These are phyloP conservation scores for Coelinius sp. DNA, from an alignment of 2,888 invertebrate species.

Conservation along the genomic window DNA sequence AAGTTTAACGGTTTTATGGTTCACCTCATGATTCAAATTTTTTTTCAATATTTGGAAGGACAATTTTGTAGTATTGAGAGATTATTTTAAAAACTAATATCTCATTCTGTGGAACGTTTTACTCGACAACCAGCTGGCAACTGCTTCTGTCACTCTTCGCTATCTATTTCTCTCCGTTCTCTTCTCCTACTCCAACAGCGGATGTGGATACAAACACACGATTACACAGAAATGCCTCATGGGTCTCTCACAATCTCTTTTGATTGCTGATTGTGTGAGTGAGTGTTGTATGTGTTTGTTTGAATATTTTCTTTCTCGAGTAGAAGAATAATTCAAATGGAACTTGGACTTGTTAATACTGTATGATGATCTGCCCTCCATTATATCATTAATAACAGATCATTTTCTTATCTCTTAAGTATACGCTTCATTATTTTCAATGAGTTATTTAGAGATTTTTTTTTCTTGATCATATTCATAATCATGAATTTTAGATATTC, in stretches of 20 bases:
- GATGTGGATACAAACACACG: not conserved
- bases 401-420: not conserved
- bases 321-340: conserved; percentile 6
- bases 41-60: not conserved
- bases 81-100: not conserved
- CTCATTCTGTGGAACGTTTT: conserved; percentile 41
- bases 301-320: too few species aligned
- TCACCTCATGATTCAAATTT: not conserved
- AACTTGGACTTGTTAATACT: conserved; percentile 23
- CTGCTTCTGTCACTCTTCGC: conserved; percentile 50
- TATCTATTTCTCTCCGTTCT: conserved; percentile 44
- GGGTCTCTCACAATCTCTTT: not conserved
- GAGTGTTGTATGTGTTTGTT: not conserved
- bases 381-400: not conserved
- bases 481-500: too few species aligned
- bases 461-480: not conserved
- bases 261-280: conserved; percentile 50
- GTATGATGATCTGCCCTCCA: not conserved
- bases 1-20: too few species aligned
- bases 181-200: conserved; percentile 34
- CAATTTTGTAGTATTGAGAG: not conserved
- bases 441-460: not conserved
- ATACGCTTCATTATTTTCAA: not conserved
- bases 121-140: conserved; percentile 63
- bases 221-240: not conserved